Base-by-base conservation (phyloP, 1,140 invertebrate species). In the Saccostrea glomerata region DNA sequence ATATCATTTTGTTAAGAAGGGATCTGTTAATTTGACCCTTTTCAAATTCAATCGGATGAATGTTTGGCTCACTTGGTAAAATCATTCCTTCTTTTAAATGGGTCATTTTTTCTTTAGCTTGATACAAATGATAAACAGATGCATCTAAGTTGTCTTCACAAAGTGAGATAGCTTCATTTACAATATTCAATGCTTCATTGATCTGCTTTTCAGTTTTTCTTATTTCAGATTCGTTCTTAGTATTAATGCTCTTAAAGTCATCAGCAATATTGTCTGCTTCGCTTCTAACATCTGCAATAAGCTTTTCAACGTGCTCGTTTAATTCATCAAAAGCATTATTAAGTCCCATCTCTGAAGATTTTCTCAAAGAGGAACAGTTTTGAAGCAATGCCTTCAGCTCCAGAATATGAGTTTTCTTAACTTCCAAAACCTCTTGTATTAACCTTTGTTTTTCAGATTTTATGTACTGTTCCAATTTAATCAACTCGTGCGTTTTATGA, bases 401-500 rank as follows among this genome's bases (percentile, higher is more conserved):
- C 3, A 77, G 11, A 36, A 77, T 23, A 36, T 77, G 70, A 4
- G 70, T 77, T 77, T 77, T 77, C 70, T 77, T 77, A 25, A 77
- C 70, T 15, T 77, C 70, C 70, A 25, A 77, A 7, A 36, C 70
- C 30, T 77, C 70, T 77, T 77, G 70, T 77, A 77, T 9, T 77
- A 77, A 77, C 25, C 25, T 25, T 13, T 30, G 70, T 77, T 77
- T 77, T 36, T 77, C 70, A 25, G 70, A 30, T 77, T 77, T 77
- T 77, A 77, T 36, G 12, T 30, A 77, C 7, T 30, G 23, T 30
- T 77, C 25, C 25, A 77, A 13, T 25, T 77, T 77, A 12, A 77
- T 77, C 25, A 77, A 77, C 23, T 77, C 70, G 25, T 77, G 70
- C 25, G 70, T 77, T 77, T 77, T 77, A 77, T 77, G 70, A 30